phyloP scores from a whole-genome alignment of 2,113 vertebrate genomes.

The Mesocricetus auratus region DNA sequence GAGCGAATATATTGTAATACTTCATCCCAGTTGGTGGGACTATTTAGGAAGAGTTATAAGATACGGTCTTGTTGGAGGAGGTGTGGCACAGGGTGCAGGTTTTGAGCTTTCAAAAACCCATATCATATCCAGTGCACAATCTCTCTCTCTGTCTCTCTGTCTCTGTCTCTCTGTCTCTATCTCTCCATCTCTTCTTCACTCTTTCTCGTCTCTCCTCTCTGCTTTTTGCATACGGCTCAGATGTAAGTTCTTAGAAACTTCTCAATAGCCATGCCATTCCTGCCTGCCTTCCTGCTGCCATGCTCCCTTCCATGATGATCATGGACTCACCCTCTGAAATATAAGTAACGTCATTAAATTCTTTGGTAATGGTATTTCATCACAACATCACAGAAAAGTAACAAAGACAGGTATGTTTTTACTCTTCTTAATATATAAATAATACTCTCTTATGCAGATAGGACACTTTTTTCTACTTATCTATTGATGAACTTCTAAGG shows the following conservation, averaged over 20 bases:
- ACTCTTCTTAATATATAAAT: background rate
- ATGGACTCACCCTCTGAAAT: background rate
- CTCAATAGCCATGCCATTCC: background rate
- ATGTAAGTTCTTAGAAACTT: background rate
- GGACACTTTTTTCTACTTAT: background rate
- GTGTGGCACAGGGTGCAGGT: background rate
- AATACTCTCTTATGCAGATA: background rate
- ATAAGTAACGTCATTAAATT: background rate
- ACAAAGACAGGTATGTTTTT: background rate
- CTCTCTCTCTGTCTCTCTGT: background rate
- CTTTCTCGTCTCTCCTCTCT: background rate
- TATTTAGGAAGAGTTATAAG: background rate
- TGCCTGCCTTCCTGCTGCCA: background rate
- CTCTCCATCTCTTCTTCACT: no score
- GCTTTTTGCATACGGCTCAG: background rate
- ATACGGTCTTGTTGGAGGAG: background rate
- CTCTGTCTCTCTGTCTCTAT: background rate
- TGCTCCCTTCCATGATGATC: background rate
- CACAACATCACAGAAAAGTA: background rate
- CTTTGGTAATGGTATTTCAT: background rate
- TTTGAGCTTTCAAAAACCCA: background rate
- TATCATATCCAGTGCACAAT: background rate
- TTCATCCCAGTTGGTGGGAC: background rate
- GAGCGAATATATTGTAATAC: background rate
- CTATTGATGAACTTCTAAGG: background rate